Conservation (phyloP, 2,797 vertebrate species). For the Poeciliopsis infans region DNA sequence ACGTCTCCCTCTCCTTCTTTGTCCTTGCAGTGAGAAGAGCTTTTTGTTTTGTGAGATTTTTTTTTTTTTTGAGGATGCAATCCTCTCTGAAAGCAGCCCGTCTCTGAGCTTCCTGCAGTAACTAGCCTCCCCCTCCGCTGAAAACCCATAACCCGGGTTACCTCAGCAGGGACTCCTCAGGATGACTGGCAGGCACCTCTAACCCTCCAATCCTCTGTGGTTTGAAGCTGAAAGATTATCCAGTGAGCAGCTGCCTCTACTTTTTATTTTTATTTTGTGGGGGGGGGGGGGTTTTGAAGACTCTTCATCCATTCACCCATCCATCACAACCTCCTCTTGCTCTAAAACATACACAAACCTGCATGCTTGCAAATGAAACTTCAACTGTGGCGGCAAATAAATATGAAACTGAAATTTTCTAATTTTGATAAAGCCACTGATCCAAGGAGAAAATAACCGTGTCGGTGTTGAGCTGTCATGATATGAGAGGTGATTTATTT, state of each 20-base stretch:
- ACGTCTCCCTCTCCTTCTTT: not conserved
- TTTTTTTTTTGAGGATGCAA: not conserved
- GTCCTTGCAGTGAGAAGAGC: not conserved
- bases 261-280: slow-evolving; percentile 10
- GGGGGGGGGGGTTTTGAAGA: not conserved
- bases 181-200: slow-evolving; percentile 68
- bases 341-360: slow-evolving; percentile 56
- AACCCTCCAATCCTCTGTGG: slow-evolving; percentile 44
- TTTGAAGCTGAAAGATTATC: slow-evolving; percentile 62
- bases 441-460: slow-evolving; percentile 56
- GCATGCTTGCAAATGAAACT: slow-evolving; percentile 56
- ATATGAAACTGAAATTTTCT: slow-evolving; percentile 50
- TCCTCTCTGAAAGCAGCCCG: not conserved
- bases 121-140: slow-evolving; percentile 8
- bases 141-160: slow-evolving; percentile 34
- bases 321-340: slow-evolving; percentile 5
- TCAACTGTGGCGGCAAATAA: not conserved
- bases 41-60: not conserved
- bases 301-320: slow-evolving; percentile 13
- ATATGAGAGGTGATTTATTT: slow-evolving; percentile 53
- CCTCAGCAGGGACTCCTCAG: slow-evolving; percentile 47
- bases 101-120: slow-evolving; percentile 29
- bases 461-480: slow-evolving; percentile 52
- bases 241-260: slow-evolving; percentile 12
- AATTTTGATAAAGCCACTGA: slow-evolving; percentile 28